These are phyloP conservation scores for Heloderma charlesbogerti DNA, from an alignment of 2,113 vertebrate genomes.

Conservation along the genomic window DNA sequence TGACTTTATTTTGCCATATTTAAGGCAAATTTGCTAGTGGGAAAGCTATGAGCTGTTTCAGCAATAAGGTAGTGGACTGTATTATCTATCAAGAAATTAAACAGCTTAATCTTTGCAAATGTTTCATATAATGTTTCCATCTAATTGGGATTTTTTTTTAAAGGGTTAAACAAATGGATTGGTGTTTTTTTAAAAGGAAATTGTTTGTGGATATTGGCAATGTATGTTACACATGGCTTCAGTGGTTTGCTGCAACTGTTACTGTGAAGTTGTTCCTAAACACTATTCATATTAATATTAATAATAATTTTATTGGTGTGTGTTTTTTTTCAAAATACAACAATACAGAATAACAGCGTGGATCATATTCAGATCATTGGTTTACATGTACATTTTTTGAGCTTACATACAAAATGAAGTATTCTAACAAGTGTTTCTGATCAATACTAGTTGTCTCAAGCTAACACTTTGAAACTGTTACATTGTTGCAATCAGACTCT, in stretches of 20 bases:
- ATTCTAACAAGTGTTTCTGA: too few relatives aligned
- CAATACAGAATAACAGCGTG: too few relatives aligned
- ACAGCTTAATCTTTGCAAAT: not conserved
- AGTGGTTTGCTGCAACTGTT: not conserved
- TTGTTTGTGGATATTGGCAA: not conserved
- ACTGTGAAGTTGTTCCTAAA: not conserved
- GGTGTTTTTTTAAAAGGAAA: not conserved
- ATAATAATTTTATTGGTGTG: too few relatives aligned
- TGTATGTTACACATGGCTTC: not conserved
- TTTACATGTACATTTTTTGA: too few relatives aligned
- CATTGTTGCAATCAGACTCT: not conserved
- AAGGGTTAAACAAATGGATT: too few relatives aligned
- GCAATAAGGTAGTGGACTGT: not conserved
- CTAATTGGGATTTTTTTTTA: too few relatives aligned
- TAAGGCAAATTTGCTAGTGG: not conserved
- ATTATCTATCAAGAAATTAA: not conserved
- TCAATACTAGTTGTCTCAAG: too few relatives aligned
- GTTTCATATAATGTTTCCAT: not conserved
- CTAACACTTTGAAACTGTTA: not conserved
- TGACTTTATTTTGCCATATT: not conserved
- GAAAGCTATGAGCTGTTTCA: not conserved
- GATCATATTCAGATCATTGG: too few relatives aligned
- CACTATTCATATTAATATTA: too few relatives aligned
- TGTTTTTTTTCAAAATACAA: too few relatives aligned
- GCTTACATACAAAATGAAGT: too few relatives aligned